A percentile compares a stretch with the other conserved stretches of the same genome.
Conservation (phyloP, 2,113 vertebrate genomes). For the Ameiurus melas region DNA sequence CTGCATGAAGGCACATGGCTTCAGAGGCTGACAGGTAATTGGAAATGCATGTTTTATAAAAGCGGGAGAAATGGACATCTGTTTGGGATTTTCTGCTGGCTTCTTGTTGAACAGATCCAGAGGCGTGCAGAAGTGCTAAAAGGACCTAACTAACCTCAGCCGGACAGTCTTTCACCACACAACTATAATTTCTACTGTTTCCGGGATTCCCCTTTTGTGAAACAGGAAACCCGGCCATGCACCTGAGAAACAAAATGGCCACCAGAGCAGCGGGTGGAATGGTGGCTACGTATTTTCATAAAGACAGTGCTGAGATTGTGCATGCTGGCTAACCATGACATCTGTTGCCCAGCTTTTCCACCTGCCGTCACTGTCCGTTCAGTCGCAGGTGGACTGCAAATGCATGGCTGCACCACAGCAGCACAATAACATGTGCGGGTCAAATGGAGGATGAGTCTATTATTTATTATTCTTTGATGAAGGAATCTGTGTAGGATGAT, state of each 20-base stretch:
- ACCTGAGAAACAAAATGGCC: slow-evolving; percentile 42
- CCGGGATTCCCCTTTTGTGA: slow-evolving; percentile 2
- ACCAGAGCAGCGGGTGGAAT: neutral
- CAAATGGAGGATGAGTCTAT: slow-evolving; percentile 1
- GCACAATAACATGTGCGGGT: neutral
- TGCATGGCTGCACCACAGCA: neutral
- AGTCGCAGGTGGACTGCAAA: slow-evolving; percentile 32
- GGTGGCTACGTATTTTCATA: neutral
- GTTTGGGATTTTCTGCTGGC: slow-evolving; percentile 55
- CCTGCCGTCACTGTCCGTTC: slow-evolving; percentile 32
- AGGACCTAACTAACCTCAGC: slow-evolving; percentile 48
- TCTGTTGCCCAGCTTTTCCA: slow-evolving; percentile 46
- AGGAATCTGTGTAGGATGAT: slow-evolving; percentile 10
- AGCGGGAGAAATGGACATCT: slow-evolving; percentile 52
- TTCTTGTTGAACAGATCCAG: slow-evolving; percentile 46
- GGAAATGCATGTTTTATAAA: slow-evolving; percentile 59
- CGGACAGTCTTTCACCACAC: slow-evolving; percentile 29
- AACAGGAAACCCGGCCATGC: slow-evolving; percentile 7
- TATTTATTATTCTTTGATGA: slow-evolving; percentile 7
- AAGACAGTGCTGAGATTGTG: neutral
- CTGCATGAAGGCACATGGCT: slow-evolving; percentile 36
- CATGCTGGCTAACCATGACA: slow-evolving; percentile 6
- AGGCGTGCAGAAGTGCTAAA: slow-evolving; percentile 45
- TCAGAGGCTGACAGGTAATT: slow-evolving; percentile 53
- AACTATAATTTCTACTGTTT: neutral